Percentiles rank a stretch among this genome's conserved stretches.
phyloP scores from a whole-genome alignment of 2,113 vertebrate genomes.

The Nematolebias whitei region DNA sequence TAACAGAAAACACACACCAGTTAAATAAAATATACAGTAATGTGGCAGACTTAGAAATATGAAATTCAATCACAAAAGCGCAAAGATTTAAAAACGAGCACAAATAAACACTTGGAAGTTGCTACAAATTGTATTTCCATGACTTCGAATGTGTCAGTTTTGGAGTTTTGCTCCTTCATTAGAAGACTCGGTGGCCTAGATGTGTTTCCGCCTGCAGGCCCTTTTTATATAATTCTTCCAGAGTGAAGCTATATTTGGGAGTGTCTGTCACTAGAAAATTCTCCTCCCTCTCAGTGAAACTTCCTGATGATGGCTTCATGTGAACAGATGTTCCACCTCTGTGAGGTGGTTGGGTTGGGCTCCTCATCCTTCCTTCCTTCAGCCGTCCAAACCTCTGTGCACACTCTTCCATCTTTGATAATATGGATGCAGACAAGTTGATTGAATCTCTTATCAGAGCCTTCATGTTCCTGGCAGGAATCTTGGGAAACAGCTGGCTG shows the following conservation, averaged over 20 bases:
- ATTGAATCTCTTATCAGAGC: slow-evolving; percentile 64
- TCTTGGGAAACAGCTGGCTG: slow-evolving; percentile 80
- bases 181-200: too few species aligned
- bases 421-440: slow-evolving; percentile 55
- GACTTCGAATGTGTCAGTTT: too few species aligned
- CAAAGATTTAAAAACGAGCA: too few species aligned
- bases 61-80: background rate
- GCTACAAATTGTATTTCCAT: background rate
- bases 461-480: slow-evolving; percentile 72
- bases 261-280: background rate
- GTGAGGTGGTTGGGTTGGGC: slow-evolving; percentile 27
- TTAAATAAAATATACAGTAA: too few species aligned
- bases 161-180: too few species aligned
- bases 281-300: slow-evolving; percentile 14
- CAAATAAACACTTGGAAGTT: too few species aligned
- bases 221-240: too few species aligned
- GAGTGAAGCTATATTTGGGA: background rate
- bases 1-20: too few species aligned
- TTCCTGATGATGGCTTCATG: slow-evolving; percentile 6
- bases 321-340: background rate
- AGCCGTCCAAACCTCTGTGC: slow-evolving; percentile 1
- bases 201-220: too few species aligned
- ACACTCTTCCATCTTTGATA: background rate
- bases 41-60: background rate
- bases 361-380: slow-evolving; percentile 30